Percentiles rank a stretch among this genome's conserved stretches.
phyloP scores from a whole-genome alignment of 23 tunicate species.

The Ciona savignyi region DNA sequence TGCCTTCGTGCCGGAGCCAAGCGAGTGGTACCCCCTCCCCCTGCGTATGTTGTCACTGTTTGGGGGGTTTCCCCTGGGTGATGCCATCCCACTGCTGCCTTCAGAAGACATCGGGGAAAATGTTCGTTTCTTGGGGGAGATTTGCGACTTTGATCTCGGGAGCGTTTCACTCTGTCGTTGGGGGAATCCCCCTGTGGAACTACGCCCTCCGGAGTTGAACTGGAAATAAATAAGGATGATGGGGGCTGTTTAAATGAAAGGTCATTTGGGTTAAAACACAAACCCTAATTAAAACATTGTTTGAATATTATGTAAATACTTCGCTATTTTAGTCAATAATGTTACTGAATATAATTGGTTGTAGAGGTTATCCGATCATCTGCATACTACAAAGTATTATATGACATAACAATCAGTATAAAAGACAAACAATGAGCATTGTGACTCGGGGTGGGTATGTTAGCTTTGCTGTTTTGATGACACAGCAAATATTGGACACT shows the following conservation, averaged over 20 bases:
- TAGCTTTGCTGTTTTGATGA: not conserved
- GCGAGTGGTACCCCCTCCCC: conserved; percentile 41
- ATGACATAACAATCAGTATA: no score
- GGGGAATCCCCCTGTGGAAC: conserved; percentile 3
- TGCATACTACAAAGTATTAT: no score
- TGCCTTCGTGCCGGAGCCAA: conserved; percentile 25
- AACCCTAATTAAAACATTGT: no score
- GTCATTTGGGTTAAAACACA: no score
- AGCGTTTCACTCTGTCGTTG: not conserved
- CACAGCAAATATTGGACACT: no score
- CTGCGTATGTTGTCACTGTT: not conserved
- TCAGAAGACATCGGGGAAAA: conserved; percentile 5
- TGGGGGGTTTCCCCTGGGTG: conserved; percentile 4
- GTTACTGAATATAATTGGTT: no score
- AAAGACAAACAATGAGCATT: no score
- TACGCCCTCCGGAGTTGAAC: conserved; percentile 9
- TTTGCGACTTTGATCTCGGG: not conserved
- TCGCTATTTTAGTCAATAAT: no score
- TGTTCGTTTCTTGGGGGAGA: conserved; percentile 1
- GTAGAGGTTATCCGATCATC: no score
- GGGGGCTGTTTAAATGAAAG: no score
- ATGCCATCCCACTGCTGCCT: not conserved
- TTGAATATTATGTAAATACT: no score
- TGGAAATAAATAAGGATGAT: no score
- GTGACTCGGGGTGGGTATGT: not conserved